Percentiles rank a stretch among this genome's conserved stretches.
Evolutionary conservation across 2,113 vertebrate genomes (phyloP).

Genomic region (Piprites chloris): DNA sequence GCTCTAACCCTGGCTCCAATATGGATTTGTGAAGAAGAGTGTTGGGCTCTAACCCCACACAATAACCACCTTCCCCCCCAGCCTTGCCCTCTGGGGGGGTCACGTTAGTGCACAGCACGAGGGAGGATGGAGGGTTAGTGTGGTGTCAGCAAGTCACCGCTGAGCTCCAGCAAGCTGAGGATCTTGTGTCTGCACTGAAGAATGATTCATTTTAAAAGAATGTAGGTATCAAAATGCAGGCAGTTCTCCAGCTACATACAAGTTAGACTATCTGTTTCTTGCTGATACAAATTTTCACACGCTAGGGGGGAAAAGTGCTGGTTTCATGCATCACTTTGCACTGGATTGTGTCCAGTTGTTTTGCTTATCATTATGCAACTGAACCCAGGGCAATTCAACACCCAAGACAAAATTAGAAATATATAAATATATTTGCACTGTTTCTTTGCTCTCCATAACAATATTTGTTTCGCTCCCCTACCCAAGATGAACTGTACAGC

Average conservation of each 20-base stretch:
- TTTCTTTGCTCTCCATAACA: slow-evolving; percentile 49
- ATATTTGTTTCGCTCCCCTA: slow-evolving; percentile 26
- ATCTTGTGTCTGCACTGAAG: slow-evolving; percentile 36
- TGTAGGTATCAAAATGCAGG: slow-evolving; percentile 39
- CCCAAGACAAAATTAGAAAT: slow-evolving; percentile 63
- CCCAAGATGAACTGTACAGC: not conserved
- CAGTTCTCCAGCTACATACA: slow-evolving; percentile 31
- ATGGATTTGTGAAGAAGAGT: not conserved
- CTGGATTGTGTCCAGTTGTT: slow-evolving; percentile 54
- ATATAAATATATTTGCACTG: slow-evolving; percentile 16
- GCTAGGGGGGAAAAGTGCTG: slow-evolving; percentile 23
- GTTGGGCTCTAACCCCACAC: fast-evolving
- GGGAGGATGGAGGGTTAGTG: not conserved
- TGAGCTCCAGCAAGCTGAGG: not conserved
- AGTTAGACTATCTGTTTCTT: slow-evolving; percentile 52
- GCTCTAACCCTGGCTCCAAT: not conserved
- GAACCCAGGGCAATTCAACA: slow-evolving; percentile 48
- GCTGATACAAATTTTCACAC: slow-evolving; percentile 61
- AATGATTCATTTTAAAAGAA: slow-evolving; percentile 60
- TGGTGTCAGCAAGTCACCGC: not conserved
- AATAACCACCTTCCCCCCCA: fast-evolving
- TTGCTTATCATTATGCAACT: slow-evolving; percentile 57
- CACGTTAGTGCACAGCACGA: not conserved
- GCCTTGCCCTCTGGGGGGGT: not conserved
- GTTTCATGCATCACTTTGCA: slow-evolving; percentile 53